Conservation (phyloP, 2,113 vertebrate genomes). For the Jaculus jaculus region DNA sequence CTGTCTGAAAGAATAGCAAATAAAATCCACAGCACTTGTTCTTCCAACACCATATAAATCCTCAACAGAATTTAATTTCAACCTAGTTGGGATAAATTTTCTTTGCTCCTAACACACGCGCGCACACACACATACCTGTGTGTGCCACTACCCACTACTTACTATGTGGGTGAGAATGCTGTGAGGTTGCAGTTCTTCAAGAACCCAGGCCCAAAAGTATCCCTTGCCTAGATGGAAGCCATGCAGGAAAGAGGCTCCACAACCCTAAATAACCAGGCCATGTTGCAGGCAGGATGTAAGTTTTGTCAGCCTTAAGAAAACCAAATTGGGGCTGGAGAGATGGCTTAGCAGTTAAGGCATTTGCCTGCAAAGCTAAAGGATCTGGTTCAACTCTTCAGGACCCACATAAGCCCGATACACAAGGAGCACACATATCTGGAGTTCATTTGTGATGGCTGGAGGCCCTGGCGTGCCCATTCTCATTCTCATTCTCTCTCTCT, state of each 20-base stretch:
- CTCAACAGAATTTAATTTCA: no score
- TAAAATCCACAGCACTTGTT: not conserved
- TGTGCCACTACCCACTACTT: no score
- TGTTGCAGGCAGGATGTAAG: not conserved
- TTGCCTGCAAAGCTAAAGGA: no score
- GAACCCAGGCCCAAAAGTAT: not conserved
- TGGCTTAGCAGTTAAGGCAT: no score
- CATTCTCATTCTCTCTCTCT: no score
- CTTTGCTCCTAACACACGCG: not conserved
- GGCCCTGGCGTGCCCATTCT: no score
- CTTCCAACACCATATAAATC: not conserved
- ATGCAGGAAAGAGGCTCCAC: not conserved
- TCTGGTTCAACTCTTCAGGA: no score
- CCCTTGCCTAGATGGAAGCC: not conserved
- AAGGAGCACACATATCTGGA: no score
- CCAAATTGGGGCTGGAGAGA: no score
- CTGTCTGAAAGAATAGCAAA: not conserved
- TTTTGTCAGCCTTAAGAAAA: not conserved
- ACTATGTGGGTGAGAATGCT: not conserved
- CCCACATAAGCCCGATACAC: no score
- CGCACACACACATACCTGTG: no score
- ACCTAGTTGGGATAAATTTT: not conserved
- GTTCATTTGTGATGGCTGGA: no score
- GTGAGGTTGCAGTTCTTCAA: not conserved
- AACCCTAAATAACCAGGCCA: not conserved